Conservation (phyloP, 2,113 vertebrate species). For the Cisticola juncidis region DNA sequence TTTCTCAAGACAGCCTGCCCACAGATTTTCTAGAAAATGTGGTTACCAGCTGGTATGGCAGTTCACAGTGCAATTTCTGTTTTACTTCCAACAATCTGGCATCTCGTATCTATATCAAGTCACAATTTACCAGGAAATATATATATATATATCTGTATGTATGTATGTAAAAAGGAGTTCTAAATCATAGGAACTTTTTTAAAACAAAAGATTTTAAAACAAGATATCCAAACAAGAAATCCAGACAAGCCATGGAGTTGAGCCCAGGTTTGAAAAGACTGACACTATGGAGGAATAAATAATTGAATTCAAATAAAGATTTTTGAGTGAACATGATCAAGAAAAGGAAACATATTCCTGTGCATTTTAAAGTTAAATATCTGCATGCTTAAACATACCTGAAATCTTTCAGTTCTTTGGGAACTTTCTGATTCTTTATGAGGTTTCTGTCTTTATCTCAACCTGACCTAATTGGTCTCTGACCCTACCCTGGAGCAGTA, state of each 20-base stretch:
- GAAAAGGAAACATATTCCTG: background rate
- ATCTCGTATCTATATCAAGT: slow-evolving; percentile 54
- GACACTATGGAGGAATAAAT: background rate
- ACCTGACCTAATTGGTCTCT: slow-evolving; percentile 33
- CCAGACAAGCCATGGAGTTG: background rate
- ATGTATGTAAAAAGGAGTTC: background rate
- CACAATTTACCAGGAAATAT: slow-evolving; percentile 19
- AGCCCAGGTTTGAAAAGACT: background rate
- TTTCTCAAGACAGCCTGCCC: slow-evolving; percentile 65
- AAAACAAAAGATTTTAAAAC: background rate
- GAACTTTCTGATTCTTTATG: background rate
- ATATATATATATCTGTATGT: background rate
- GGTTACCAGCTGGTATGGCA: slow-evolving; percentile 63
- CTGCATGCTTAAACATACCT: background rate
- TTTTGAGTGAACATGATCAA: background rate
- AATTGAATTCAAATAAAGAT: background rate
- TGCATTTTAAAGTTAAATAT: background rate
- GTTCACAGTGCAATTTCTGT: slow-evolving; percentile 65
- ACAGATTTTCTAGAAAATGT: slow-evolving; percentile 68
- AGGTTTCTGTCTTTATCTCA: slow-evolving; percentile 21
- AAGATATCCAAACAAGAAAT: background rate
- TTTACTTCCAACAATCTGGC: slow-evolving; percentile 68
- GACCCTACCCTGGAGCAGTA: slow-evolving; percentile 29
- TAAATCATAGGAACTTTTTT: background rate
- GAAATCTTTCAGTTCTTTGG: background rate